Percentiles rank a stretch among this genome's conserved stretches.
phyloP scores from a whole-genome alignment of 2,113 vertebrate species.

The Indicator maculatus region DNA sequence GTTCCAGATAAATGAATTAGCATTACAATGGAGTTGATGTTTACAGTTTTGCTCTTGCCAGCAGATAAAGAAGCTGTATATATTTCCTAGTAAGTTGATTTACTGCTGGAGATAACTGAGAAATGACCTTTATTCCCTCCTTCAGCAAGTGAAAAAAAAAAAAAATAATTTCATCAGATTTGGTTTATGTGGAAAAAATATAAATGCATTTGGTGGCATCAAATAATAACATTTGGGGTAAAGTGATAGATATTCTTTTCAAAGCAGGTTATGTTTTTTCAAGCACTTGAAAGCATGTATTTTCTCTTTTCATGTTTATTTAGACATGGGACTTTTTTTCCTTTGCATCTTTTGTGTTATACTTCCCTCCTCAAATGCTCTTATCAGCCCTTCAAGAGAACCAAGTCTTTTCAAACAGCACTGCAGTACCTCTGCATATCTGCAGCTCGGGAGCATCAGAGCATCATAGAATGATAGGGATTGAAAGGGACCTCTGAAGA shows the following conservation, averaged over 20 bases:
- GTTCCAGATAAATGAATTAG: background rate
- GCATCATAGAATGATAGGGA: too few species aligned
- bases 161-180: background rate
- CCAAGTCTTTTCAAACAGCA: background rate
- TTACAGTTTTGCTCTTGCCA: background rate
- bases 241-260: background rate
- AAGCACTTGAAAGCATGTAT: background rate
- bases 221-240: background rate
- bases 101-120: background rate
- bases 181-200: background rate
- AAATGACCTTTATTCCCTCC: background rate
- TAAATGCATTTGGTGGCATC: rapidly evolving
- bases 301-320: background rate
- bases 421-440: background rate
- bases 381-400: background rate
- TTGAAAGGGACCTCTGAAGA: too few species aligned
- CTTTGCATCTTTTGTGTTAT: background rate
- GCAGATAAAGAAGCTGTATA: background rate
- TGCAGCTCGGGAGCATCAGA: too few species aligned
- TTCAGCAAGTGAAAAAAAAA: background rate
- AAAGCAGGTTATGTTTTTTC: background rate
- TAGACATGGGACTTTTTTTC: background rate
- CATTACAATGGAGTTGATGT: background rate
- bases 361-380: background rate
- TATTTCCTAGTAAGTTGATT: background rate